Evolutionary conservation across 2,797 vertebrate genomes (phyloP).

Genomic region (Xyrichtys novacula): DNA sequence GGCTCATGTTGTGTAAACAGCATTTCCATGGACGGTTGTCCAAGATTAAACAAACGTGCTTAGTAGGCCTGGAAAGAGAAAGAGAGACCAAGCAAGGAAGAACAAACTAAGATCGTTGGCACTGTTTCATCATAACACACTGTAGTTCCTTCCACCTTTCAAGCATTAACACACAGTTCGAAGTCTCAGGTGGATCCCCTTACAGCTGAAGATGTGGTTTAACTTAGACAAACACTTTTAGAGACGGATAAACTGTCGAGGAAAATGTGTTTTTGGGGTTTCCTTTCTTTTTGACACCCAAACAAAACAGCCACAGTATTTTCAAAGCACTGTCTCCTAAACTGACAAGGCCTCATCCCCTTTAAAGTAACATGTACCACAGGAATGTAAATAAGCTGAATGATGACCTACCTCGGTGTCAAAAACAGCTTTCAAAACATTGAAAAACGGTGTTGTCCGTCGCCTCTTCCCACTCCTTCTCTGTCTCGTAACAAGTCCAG

Average conservation of each 20-base stretch:
- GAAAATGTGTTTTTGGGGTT: neutral
- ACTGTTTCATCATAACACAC: neutral
- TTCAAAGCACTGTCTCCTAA: neutral
- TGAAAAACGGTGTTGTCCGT: conserved; percentile 13
- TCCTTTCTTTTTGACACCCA: neutral
- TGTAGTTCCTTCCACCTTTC: neutral
- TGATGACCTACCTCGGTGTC: conserved; percentile 44
- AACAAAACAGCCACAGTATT: conserved; percentile 2
- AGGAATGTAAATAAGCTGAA: neutral
- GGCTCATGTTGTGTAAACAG: neutral
- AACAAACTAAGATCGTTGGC: neutral
- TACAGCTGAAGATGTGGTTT: neutral
- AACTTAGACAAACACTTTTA: neutral
- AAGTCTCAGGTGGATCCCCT: neutral
- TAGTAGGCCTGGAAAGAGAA: neutral
- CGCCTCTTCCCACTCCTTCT: conserved; percentile 38
- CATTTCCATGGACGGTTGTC: neutral
- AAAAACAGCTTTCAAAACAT: conserved; percentile 42
- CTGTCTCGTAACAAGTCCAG: conserved; percentile 19
- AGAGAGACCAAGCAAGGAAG: neutral
- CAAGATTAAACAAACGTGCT: neutral
- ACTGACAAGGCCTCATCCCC: neutral
- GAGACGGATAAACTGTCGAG: neutral
- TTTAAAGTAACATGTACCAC: fast-evolving
- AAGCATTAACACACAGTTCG: neutral